Evolutionary conservation across 1,140 invertebrate species (phyloP), one percentile per base, ranked within the genome.

Genomic region (Maniola jurtina): DNA sequence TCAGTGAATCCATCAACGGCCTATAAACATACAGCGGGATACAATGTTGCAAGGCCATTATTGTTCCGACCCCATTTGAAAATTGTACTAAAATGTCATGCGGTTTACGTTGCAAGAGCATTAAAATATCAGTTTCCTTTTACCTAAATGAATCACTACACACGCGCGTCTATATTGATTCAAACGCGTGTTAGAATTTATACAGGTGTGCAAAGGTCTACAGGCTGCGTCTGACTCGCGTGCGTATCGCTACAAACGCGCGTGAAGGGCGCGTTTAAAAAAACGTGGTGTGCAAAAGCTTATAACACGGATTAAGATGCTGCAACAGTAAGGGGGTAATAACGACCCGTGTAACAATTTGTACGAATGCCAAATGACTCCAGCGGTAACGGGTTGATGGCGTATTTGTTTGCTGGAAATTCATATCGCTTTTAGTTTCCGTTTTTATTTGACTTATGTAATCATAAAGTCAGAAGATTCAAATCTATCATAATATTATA

Each of bases 351-450:
- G 61, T 63, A 33, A 55, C 50, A 42, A 54, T 63, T 62, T 63
- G 61, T 42, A 54, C 50, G 35, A 42, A 11, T 40, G 61, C 61
- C 61, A 63, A 63, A 63, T 63, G 52, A 63, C 61, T 36, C 9
- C 4, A 11, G 15, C 61, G 61, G 34, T 54, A 52, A 36, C 25
- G 47, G 60, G 60, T 61, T 52, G 48, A 61, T 45, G 59, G 36
- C 47, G 47, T 45, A 61, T 45, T 34, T 1, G 15, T 34, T 55
- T 3, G 33, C 11, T 55, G 52, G 48, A 52, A 52, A 25, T 55
- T 14, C 8, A 15, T 16, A 5, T 50, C 16, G 14, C 16, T 50
- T 25, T 15, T 50, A 15, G 14, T 50, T 25, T 50, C 16, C 48
- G 14, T 50, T 25, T 50, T 14, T n/a, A n/a, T n/a, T n/a, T n/a